Conservation (phyloP, 2,797 vertebrate genomes). For the Dendrocincla tyrannina region DNA sequence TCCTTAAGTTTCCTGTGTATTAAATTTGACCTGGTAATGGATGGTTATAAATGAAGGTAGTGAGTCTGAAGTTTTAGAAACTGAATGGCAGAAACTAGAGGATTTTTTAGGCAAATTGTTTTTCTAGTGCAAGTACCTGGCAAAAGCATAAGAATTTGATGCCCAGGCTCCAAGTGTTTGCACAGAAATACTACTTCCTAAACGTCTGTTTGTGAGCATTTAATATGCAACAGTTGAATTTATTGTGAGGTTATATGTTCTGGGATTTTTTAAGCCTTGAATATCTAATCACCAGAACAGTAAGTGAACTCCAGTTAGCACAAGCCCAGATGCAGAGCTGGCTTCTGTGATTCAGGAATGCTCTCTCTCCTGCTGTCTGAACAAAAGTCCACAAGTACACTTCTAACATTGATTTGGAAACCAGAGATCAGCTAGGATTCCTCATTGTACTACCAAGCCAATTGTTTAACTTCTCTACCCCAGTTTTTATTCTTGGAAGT, state of each 20-base stretch:
- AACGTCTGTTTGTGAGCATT: neutral
- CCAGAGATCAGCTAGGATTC: neutral
- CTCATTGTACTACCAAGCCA: neutral
- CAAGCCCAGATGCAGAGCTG: neutral
- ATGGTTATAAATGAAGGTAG: neutral
- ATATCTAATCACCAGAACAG: neutral
- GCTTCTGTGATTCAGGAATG: neutral
- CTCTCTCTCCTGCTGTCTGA: neutral
- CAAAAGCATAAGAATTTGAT: neutral
- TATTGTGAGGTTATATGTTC: neutral
- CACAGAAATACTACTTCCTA: neutral
- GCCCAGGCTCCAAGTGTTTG: neutral
- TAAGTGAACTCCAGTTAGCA: neutral
- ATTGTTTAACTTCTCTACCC: neutral
- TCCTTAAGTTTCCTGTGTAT: neutral
- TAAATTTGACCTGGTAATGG: neutral
- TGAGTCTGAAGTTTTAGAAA: neutral
- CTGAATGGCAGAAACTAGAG: neutral
- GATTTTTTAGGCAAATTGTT: neutral
- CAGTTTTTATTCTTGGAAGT: neutral
- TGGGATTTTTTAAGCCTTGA: neutral
- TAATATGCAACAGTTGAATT: neutral
- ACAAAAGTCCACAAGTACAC: neutral
- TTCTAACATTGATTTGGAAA: neutral
- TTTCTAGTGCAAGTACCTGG: neutral